These are phyloP conservation scores for Lepisosteus osseus DNA, from an alignment of 2,113 vertebrate species.

Conservation along the genomic window DNA sequence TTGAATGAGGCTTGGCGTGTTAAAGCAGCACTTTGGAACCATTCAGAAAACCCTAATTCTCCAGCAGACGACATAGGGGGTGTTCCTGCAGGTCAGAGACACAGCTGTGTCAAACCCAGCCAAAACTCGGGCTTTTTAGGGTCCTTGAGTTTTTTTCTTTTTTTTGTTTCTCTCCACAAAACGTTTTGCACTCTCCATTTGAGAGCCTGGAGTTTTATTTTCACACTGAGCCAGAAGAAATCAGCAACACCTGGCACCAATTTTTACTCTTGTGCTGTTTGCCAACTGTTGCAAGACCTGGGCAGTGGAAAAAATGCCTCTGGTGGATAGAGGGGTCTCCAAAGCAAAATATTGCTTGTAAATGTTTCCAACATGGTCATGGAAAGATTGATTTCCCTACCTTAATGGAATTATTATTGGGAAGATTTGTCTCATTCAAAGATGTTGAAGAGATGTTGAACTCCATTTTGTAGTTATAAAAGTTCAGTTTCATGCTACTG, in stretches of 20 bases:
- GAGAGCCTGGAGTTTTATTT: neutral
- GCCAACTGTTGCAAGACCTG: neutral
- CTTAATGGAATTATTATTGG: neutral
- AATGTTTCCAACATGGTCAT: neutral
- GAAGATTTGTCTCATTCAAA: neutral
- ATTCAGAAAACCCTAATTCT: neutral
- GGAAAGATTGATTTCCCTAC: neutral
- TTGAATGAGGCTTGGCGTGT: too few relatives aligned
- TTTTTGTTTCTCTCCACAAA: neutral
- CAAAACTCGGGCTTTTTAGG: neutral
- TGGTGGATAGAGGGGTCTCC: neutral
- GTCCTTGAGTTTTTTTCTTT: neutral
- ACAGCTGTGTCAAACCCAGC: neutral
- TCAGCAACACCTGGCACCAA: neutral
- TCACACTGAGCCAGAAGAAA: neutral
- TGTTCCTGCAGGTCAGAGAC: neutral
- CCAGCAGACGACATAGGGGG: neutral
- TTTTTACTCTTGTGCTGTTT: neutral
- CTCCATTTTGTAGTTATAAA: neutral
- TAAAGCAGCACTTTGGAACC: too few relatives aligned
- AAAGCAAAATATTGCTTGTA: conserved; percentile 3
- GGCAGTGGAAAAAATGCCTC: neutral
- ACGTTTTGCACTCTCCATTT: neutral
- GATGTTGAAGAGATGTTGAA: too few relatives aligned
- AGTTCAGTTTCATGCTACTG: neutral